Base-by-base conservation (phyloP, 1,140 invertebrate species). In the Heliconius eleuchia region DNA sequence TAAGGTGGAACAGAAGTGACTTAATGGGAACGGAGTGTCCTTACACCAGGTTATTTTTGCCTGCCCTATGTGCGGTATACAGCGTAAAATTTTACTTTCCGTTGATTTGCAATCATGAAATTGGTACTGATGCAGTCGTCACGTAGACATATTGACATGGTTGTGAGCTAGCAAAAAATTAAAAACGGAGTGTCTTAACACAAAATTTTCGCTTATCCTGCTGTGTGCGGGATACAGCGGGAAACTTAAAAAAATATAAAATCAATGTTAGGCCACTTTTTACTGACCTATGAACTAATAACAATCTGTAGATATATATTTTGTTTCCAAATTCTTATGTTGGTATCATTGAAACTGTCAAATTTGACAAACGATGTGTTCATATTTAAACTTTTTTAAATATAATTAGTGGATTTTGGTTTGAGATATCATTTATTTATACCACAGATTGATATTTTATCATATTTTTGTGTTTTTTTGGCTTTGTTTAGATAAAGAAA, bases 281-380 rank as follows among this genome's bases (percentile, higher is more conserved):
- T 30, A 66, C 2, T 66, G 27, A 66, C 23, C 27, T 30, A 27
- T 66, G 60, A 57, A 27, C 27, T n/a, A 66, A 23, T 23, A 23
- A 52, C 18, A 52, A 30, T 66, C 60, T 66, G 60, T 66, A 30
- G 60, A 11, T 66, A 27, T 23, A 8, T n/a, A 66, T 66, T 66
- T 66, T 66, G 27, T 66, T 66, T 66, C 30, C 60, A 11, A n/a
- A 27, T 66, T 30, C 60, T 66, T 9, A 66, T 66, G 60, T 66
- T 66, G 60, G 60, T 66, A 66, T 66, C 60, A 66, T 66, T 66
- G 60, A 66, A 66, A 66, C 60, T 66, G 60, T 66, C 60, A 66
- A 66, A 66, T 66, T 66, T 66, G 60, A 66, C 60, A 66, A 66
- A 66, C 60, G 60, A 66, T 66, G 27, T 66, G 60, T 30, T 23